Percentiles rank a stretch among this genome's conserved stretches.
Evolutionary conservation across 2,888 invertebrate genomes (phyloP).

Genomic region (Andrena fulva): DNA sequence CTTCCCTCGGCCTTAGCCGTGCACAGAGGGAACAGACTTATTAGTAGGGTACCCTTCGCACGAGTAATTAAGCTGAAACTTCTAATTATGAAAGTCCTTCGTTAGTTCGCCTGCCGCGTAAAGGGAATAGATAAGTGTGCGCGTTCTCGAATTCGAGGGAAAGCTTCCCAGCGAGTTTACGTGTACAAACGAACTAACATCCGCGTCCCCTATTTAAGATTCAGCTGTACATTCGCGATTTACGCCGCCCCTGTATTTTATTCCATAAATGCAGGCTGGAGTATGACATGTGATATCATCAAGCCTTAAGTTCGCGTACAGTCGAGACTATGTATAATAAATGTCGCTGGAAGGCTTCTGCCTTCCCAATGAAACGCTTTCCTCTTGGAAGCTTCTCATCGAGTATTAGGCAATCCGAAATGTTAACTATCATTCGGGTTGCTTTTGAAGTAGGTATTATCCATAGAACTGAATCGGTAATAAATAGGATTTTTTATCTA

Average conservation of each 20-base stretch:
- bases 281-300: too few species aligned
- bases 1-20: slow-evolving; percentile 13
- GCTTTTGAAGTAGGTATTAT: too few species aligned
- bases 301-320: too few species aligned
- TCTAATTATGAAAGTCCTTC: slow-evolving; percentile 80
- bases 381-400: too few species aligned
- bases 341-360: too few species aligned
- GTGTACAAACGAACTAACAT: background rate
- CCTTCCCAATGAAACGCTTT: too few species aligned
- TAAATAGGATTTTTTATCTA: too few species aligned
- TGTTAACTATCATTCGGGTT: too few species aligned
- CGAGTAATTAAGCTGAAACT: slow-evolving; percentile 78
- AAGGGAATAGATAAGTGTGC: slow-evolving; percentile 60
- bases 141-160: slow-evolving; percentile 50
- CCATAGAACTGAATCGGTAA: too few species aligned
- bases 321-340: too few species aligned
- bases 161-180: slow-evolving; percentile 23
- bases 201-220: background rate
- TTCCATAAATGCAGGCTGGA: background rate
- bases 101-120: slow-evolving; percentile 74
- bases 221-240: background rate
- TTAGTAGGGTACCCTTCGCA: slow-evolving; percentile 72
- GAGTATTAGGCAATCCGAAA: too few species aligned
- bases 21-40: slow-evolving; percentile 66
- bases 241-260: slow-evolving; percentile 11